These are phyloP conservation scores for Encarsia formosa DNA, from an alignment of 2,888 invertebrate species.

Conservation along the genomic window DNA sequence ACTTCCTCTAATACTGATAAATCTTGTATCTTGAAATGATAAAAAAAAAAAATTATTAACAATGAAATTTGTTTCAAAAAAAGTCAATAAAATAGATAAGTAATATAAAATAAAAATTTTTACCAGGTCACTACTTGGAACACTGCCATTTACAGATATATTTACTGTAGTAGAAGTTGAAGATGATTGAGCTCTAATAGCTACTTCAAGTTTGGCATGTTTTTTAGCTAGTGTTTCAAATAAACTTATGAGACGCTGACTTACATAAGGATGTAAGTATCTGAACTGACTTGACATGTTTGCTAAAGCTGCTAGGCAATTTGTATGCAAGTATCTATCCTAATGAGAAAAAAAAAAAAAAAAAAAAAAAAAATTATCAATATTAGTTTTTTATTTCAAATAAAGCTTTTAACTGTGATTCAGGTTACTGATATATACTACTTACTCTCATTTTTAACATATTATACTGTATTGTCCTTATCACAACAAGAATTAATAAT, in stretches of 20 bases:
- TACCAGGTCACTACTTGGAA: constrained; percentile 41
- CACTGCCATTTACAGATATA: constrained; percentile 36
- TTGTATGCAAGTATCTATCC: constrained; percentile 97
- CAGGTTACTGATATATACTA: constrained; percentile 15
- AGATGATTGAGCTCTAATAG: constrained; percentile 36
- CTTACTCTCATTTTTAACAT: constrained; percentile 85
- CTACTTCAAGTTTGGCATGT: constrained; percentile 63
- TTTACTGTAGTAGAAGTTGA: constrained; percentile 31
- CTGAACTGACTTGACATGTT: constrained; percentile 96
- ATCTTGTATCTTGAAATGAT: constrained; percentile 69
- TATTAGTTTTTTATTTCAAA: not conserved
- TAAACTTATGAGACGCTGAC: constrained; percentile 86
- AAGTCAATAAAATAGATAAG: not conserved
- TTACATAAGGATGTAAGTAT: constrained; percentile 90
- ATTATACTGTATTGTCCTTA: constrained; percentile 94
- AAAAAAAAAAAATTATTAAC: constrained; percentile 2
- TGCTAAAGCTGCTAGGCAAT: constrained; percentile 95
- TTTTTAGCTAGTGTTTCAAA: constrained; percentile 90
- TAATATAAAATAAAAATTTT: constrained; percentile 13
- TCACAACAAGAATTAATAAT: constrained; percentile 88
- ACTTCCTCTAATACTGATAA: constrained; percentile 92
- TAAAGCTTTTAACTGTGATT: not conserved
- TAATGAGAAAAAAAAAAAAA: constrained; percentile 33
- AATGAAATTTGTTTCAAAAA: not conserved
- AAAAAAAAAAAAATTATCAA: constrained; percentile 22